Conservation (phyloP, 1,140 invertebrate species). For the Geopemphigus sp. region DNA sequence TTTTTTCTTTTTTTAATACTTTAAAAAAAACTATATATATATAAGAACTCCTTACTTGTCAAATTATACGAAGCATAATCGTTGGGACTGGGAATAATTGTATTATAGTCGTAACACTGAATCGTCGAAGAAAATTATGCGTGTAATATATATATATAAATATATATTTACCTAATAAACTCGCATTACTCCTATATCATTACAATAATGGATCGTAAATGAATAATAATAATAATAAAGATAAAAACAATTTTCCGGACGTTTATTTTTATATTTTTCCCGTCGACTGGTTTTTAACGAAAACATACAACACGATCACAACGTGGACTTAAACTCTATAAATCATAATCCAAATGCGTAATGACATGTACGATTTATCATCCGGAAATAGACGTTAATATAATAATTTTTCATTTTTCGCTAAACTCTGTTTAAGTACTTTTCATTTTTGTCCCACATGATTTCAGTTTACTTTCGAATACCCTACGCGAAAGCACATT, state of each 20-base stretch:
- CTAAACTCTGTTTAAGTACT: not conserved
- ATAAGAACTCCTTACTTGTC: too few relatives aligned
- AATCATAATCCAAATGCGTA: conserved; percentile 4
- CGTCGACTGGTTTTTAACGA: not conserved
- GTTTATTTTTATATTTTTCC: not conserved
- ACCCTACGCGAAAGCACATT: too few relatives aligned
- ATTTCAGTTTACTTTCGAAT: too few relatives aligned
- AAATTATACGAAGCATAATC: too few relatives aligned
- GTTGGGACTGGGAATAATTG: too few relatives aligned
- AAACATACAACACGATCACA: not conserved
- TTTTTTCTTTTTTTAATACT: too few relatives aligned
- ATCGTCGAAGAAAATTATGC: too few relatives aligned
- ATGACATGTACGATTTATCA: not conserved
- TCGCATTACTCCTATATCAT: not conserved
- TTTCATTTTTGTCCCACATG: too few relatives aligned
- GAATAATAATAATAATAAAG: too few relatives aligned
- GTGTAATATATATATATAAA: not conserved
- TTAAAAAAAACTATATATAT: too few relatives aligned
- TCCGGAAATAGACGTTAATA: too few relatives aligned
- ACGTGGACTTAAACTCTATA: not conserved
- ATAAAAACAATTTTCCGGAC: not conserved
- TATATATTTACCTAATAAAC: not conserved
- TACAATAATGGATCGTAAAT: not conserved
- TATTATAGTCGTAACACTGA: too few relatives aligned
- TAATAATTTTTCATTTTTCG: not conserved